Evolutionary conservation across 2,113 vertebrate genomes (phyloP).

Genomic region (Thymallus thymallus): DNA sequence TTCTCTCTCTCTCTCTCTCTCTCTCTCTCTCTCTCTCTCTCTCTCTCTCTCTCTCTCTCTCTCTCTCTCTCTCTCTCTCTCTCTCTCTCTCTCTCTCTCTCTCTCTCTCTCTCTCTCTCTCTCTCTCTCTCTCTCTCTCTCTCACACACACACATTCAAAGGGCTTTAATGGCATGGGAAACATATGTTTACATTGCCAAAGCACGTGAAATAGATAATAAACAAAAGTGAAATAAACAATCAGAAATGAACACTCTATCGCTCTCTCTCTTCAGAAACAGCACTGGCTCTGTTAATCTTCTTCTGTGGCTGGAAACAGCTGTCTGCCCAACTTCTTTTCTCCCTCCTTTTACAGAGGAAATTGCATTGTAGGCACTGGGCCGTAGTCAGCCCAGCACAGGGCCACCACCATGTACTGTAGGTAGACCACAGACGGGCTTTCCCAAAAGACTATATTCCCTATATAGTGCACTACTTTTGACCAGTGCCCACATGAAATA

Average conservation of each 20-base stretch:
- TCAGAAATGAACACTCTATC: background rate
- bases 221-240: no score
- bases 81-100: constrained; percentile 31
- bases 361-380: constrained; percentile 48
- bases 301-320: constrained; percentile 61
- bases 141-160: no score
- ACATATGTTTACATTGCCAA: no score
- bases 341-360: constrained; percentile 51
- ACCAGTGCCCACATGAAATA: no score
- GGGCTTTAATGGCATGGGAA: no score
- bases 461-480: background rate
- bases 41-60: background rate
- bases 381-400: constrained; percentile 13
- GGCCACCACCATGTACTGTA: constrained; percentile 2
- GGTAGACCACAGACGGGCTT: constrained; percentile 50
- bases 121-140: background rate
- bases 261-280: constrained; percentile 41
- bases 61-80: background rate
- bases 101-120: constrained; percentile 35
- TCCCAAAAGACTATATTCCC: background rate
- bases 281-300: constrained; percentile 27
- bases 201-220: no score
- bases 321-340: constrained; percentile 52
- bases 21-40: constrained; percentile 35
- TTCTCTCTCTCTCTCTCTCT: constrained; percentile 30